phyloP scores from a whole-genome alignment of 1,140 invertebrate genomes.

The Artemia franciscana region DNA sequence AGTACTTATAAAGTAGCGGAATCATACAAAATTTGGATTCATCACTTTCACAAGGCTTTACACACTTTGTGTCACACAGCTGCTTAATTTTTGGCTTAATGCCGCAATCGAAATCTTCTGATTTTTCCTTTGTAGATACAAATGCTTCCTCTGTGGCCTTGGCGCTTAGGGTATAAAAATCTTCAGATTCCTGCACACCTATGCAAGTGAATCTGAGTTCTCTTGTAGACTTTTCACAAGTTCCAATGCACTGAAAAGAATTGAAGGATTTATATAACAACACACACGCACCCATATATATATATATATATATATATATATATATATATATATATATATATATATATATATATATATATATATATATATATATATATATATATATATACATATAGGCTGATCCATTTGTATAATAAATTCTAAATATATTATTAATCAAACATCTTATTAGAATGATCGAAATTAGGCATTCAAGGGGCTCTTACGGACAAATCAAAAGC shows the following conservation, averaged over 20 bases:
- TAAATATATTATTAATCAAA: no score
- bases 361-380: no score
- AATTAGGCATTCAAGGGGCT: no score
- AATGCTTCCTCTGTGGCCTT: slow-evolving; percentile 1
- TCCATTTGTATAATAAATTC: no score
- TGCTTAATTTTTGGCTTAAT: slow-evolving; percentile 16
- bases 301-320: no score
- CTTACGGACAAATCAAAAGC: no score
- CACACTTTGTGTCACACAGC: slow-evolving; percentile 12
- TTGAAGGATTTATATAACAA: no score
- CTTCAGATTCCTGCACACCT: slow-evolving; percentile 22
- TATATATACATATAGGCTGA: no score
- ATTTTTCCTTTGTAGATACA: neutral
- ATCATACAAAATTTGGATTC: slow-evolving; percentile 24
- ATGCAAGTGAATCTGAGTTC: slow-evolving; percentile 23
- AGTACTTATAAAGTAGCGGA: slow-evolving; percentile 23
- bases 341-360: no score
- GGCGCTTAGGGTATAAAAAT: slow-evolving; percentile 22
- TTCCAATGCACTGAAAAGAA: slow-evolving; percentile 26
- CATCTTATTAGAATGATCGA: no score
- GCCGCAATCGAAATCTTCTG: slow-evolving; percentile 15
- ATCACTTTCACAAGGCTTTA: slow-evolving; percentile 20
- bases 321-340: no score
- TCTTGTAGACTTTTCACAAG: slow-evolving; percentile 26
- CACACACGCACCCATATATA: no score